Base-by-base conservation (phyloP, 2,888 invertebrate genomes). In the Gandaritis pyraliata region DNA sequence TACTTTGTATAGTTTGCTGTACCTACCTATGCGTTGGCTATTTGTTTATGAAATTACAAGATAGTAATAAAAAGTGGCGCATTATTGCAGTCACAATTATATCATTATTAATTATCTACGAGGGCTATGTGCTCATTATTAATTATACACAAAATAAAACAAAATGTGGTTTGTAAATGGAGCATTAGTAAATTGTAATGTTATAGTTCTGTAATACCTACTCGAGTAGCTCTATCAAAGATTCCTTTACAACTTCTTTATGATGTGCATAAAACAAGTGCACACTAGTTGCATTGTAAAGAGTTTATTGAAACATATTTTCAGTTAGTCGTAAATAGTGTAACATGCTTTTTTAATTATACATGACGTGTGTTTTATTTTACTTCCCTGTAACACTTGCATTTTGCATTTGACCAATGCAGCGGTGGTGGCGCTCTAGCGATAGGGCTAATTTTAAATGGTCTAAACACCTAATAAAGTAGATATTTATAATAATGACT, bases 321-420 rank as follows among this genome's bases (percentile, higher is more conserved):
- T 87, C 82, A 81, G 76, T 85, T 87, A 83, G 82, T 85, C 82
- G 78, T 85, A 85, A 81, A 85, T 87, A 88, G 85, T 88, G 83
- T 85, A 88, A 88, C 86, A 86, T 84, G 89, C 88, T 88, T 89
- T 86, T 86, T 85, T 79, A 86, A 63, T 84, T 86, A 86, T 78
- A 81, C 71, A 64, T 69, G 60, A 23, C 23, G 6, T 75, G 79
- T 70, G 82, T 87, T 71, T 71, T 63, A 70, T 68, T 69, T 66
- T 56, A 4, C 1, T 50, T 36, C 49, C 46, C 33, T 23, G 10
- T 29, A 30, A 30, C 12, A 23, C 6, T 23, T 23, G 23, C 23
- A 23, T 5, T 23, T n/a, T n/a, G n/a, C n/a, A n/a, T n/a, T n/a
- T n/a, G n/a, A n/a, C n/a, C n/a, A n/a, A n/a, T n/a, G n/a, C 23